These are phyloP conservation scores for Cotesia vestalis DNA, from an alignment of 1,140 invertebrate genomes.

Conservation along the genomic window DNA sequence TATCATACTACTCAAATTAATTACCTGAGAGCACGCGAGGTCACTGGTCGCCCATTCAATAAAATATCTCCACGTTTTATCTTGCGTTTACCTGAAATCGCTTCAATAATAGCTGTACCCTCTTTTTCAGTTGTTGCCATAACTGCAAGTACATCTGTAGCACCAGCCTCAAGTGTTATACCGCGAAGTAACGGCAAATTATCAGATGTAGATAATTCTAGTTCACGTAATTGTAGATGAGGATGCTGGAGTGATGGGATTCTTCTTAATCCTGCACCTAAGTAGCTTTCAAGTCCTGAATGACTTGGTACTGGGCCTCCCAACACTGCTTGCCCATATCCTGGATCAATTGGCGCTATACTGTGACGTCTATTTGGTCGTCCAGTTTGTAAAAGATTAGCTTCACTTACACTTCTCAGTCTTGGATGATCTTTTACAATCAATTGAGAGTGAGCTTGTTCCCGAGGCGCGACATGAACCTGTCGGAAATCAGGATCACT, in stretches of 20 bases:
- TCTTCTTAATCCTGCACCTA: slow-evolving; percentile 51
- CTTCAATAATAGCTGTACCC: slow-evolving; percentile 75
- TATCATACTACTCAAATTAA: neutral
- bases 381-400: slow-evolving; percentile 73
- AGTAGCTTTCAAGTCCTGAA: slow-evolving; percentile 52
- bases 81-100: slow-evolving; percentile 77
- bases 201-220: slow-evolving; percentile 62
- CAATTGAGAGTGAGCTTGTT: slow-evolving; percentile 61
- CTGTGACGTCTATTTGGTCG: slow-evolving; percentile 70
- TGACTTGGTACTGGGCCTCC: slow-evolving; percentile 50
- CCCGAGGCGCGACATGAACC: slow-evolving; percentile 61
- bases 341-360: slow-evolving; percentile 70
- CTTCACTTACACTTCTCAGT: slow-evolving; percentile 77
- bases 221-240: slow-evolving; percentile 73
- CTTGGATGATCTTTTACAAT: slow-evolving; percentile 64
- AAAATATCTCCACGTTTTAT: slow-evolving; percentile 81
- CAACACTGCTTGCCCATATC: slow-evolving; percentile 57
- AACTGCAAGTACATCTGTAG: slow-evolving; percentile 88
- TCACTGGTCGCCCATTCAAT: slow-evolving; percentile 85
- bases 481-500: slow-evolving; percentile 82
- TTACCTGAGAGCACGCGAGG: slow-evolving; percentile 72
- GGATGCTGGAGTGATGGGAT: slow-evolving; percentile 67
- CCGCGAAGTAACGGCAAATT: slow-evolving; percentile 71
- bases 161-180: slow-evolving; percentile 83
- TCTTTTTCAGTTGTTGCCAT: slow-evolving; percentile 77